Percentiles rank a stretch among this genome's conserved stretches.
These are phyloP conservation scores for Eumerus sabulonum DNA, from an alignment of 2,888 invertebrate species.

Conservation along the genomic window DNA sequence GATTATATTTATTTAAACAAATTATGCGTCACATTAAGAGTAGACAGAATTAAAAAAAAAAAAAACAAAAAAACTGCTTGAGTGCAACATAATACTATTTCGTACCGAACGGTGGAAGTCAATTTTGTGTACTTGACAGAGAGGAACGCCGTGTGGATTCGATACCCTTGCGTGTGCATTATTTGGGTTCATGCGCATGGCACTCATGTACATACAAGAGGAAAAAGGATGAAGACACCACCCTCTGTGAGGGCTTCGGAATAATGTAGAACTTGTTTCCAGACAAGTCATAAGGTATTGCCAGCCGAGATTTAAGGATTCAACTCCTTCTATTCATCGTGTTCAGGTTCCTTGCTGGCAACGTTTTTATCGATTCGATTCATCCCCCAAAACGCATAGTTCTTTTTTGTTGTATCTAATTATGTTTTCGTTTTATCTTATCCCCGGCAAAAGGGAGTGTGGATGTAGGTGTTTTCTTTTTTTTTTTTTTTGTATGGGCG, in stretches of 20 bases:
- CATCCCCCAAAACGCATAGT: constrained; percentile 17
- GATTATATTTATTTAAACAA: no score
- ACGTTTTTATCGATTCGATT: constrained; percentile 48
- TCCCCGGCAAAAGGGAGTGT: no score
- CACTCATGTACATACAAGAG: neutral
- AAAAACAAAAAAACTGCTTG: neutral
- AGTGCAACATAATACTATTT: constrained; percentile 16
- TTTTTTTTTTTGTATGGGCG: no score
- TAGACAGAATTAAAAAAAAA: no score
- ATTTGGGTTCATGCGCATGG: constrained; percentile 41
- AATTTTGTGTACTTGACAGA: constrained; percentile 52
- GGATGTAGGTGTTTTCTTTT: no score
- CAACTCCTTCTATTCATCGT: neutral
- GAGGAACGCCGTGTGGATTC: constrained; percentile 47
- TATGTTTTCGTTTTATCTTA: constrained; percentile 2
- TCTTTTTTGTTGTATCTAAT: no score
- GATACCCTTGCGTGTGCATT: constrained; percentile 16
- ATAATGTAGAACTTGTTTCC: constrained; percentile 29
- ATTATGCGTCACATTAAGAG: constrained; percentile 24
- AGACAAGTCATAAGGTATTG: constrained; percentile 37
- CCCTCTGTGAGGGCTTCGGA: constrained; percentile 31
- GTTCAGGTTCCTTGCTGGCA: constrained; percentile 28
- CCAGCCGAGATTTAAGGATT: constrained; percentile 12
- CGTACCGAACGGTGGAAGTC: constrained; percentile 32
- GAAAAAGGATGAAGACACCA: constrained; percentile 20